Percentiles rank a stretch among this genome's conserved stretches.
These are phyloP conservation scores for Pantelozetes paolii DNA, from an alignment of 2,888 invertebrate genomes.

Conservation along the genomic window DNA sequence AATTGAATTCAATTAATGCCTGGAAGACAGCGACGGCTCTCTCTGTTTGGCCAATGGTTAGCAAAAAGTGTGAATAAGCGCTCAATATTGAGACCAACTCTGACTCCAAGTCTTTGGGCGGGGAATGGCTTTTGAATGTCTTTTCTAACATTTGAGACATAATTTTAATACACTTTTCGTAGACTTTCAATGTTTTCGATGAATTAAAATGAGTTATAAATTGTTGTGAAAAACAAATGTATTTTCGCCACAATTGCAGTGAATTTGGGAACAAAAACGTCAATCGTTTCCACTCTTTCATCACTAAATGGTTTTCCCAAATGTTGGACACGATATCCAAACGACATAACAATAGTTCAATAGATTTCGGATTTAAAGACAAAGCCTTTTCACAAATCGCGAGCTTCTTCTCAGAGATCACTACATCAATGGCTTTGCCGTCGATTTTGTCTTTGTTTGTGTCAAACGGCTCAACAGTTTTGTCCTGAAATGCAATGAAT, in stretches of 20 bases:
- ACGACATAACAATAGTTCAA: conserved; percentile 52
- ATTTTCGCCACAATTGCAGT: conserved; percentile 53
- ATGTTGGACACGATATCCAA: conserved; percentile 51
- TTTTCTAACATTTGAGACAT: conserved; percentile 51
- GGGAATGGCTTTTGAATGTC: conserved; percentile 51
- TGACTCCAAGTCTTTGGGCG: conserved; percentile 50
- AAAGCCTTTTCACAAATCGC: conserved; percentile 54
- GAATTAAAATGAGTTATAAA: conserved; percentile 52
- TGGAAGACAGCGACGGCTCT: conserved; percentile 54
- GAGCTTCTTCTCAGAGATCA: conserved; percentile 52
- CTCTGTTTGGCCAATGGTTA: conserved; percentile 52
- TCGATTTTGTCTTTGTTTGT: conserved; percentile 38
- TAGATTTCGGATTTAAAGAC: conserved; percentile 51
- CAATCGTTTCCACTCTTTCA: conserved; percentile 53
- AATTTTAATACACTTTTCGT: conserved; percentile 52
- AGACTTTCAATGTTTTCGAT: conserved; percentile 50
- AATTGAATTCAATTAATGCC: conserved; percentile 54
- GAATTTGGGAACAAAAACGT: conserved; percentile 53
- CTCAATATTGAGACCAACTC: conserved; percentile 49
- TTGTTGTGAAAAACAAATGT: conserved; percentile 52
- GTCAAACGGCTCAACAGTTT: conserved; percentile 32
- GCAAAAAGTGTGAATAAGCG: conserved; percentile 32
- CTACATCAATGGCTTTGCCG: conserved; percentile 26
- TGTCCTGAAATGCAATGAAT: conserved; percentile 55
- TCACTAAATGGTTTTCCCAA: conserved; percentile 50